A percentile compares a stretch with the other conserved stretches of the same genome.
These are phyloP conservation scores for Myiagra hebetior DNA, from an alignment of 2,113 vertebrate species.

Conservation along the genomic window DNA sequence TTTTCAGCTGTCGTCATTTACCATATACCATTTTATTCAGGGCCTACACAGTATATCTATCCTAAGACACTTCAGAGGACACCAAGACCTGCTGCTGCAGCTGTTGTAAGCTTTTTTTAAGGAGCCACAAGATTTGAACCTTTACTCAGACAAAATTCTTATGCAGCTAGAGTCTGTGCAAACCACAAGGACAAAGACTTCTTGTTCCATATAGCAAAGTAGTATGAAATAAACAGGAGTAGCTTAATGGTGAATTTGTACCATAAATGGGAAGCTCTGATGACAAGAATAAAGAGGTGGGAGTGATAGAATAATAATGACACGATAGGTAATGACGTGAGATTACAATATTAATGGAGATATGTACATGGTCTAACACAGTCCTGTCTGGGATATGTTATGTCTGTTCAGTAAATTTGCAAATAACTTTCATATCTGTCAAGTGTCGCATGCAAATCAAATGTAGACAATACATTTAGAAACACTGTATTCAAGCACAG, in stretches of 20 bases:
- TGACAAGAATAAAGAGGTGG: background rate
- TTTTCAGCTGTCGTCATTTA: background rate
- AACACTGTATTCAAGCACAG: background rate
- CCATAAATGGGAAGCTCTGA: background rate
- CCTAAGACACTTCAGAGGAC: background rate
- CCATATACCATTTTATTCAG: background rate
- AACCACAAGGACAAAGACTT: background rate
- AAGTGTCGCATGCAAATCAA: background rate
- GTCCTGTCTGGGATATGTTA: background rate
- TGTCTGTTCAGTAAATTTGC: background rate
- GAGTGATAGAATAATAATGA: background rate
- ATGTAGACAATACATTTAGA: rapidly evolving
- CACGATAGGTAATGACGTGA: background rate
- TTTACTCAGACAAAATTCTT: background rate
- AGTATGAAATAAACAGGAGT: background rate
- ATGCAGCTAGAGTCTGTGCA: background rate
- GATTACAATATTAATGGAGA: background rate
- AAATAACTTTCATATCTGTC: background rate
- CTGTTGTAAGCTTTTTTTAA: background rate
- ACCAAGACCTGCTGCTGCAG: background rate
- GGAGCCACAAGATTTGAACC: background rate
- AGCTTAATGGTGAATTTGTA: background rate
- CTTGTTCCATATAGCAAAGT: background rate
- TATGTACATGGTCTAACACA: background rate
- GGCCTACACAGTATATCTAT: background rate